Conservation (phyloP, 2,113 vertebrate genomes). For the Cryptoleucopteryx plumbea region DNA sequence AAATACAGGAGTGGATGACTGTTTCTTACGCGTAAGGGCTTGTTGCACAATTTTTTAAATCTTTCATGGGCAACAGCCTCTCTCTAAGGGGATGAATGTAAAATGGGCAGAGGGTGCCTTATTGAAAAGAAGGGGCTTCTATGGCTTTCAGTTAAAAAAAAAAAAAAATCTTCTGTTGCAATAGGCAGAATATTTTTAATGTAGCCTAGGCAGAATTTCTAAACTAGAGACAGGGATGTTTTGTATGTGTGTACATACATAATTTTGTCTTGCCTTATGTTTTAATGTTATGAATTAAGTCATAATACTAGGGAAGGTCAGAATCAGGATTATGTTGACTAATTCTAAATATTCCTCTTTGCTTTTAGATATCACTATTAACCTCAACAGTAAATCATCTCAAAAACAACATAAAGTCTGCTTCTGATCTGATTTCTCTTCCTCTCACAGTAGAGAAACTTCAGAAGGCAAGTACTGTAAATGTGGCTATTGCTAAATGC, state of each 20-base stretch:
- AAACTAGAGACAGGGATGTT: neutral
- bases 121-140: neutral
- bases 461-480: constrained; percentile 82
- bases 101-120: neutral
- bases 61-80: neutral
- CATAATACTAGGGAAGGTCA: neutral
- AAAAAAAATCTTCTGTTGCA: neutral
- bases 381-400: constrained; percentile 89
- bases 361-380: constrained; percentile 78
- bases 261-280: neutral
- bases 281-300: neutral
- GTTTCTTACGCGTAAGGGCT: accelerated
- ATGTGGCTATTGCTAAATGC: neutral
- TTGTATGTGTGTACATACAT: neutral
- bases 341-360: neutral
- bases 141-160: neutral
- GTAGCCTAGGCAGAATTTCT: neutral
- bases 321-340: neutral
- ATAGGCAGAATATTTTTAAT: neutral
- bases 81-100: neutral
- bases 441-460: constrained; percentile 92
- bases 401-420: constrained; percentile 90
- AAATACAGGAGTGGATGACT: neutral
- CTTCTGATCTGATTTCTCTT: constrained; percentile 89
- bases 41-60: neutral